These are phyloP conservation scores for Pammene aurita DNA, from an alignment of 2,888 invertebrate species.

Conservation along the genomic window DNA sequence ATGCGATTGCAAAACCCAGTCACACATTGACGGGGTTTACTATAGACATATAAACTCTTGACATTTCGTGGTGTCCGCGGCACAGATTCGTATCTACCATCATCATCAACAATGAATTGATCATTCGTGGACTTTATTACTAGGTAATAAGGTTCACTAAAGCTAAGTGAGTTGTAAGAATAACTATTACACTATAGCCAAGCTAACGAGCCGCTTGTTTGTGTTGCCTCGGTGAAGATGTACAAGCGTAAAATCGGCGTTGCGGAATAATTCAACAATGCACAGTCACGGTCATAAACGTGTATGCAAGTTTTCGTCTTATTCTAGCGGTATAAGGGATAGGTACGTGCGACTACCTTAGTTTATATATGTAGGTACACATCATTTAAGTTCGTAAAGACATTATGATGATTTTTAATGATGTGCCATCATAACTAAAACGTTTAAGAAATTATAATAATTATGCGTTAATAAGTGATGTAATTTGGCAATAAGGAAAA, in stretches of 20 bases:
- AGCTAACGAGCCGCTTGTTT: constrained; percentile 41
- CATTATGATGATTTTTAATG: constrained; percentile 1
- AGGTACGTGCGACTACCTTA: no score
- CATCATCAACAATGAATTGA: constrained; percentile 1
- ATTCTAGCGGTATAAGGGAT: background rate
- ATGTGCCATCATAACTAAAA: background rate
- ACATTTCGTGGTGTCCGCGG: constrained; percentile 39
- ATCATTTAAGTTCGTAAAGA: constrained; percentile 1
- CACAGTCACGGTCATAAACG: background rate
- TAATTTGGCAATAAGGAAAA: background rate
- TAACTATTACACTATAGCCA: background rate
- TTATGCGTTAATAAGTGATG: constrained; percentile 1
- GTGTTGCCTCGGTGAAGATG: constrained; percentile 38
- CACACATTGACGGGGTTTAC: constrained; percentile 4
- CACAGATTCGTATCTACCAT: constrained; percentile 34
- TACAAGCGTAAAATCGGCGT: constrained; percentile 28
- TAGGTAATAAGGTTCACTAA: background rate
- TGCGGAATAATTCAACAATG: constrained; percentile 29
- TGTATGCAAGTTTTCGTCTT: background rate
- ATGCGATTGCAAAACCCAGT: constrained; percentile 14
- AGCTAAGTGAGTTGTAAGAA: background rate
- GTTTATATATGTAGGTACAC: background rate
- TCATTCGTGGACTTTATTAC: background rate
- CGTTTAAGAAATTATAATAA: background rate
- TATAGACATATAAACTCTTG: constrained; percentile 35